Evolutionary conservation across 2,113 vertebrate species (phyloP).

Genomic region (Aegotheles bennettii): DNA sequence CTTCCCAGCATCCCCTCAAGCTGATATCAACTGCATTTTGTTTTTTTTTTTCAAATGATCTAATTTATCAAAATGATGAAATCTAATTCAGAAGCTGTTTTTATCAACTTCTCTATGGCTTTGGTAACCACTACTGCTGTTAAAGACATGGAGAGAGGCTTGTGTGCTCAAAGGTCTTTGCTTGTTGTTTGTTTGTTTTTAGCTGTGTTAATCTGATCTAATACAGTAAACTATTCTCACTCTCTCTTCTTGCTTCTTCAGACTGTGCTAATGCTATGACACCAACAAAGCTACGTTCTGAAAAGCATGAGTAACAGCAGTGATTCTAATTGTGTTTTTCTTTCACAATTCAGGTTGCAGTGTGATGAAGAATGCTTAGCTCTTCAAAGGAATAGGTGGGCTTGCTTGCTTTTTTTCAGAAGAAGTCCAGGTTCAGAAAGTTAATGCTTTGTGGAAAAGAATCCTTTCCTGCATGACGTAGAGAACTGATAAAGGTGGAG

Average conservation of each 20-base stretch:
- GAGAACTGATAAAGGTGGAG: background rate
- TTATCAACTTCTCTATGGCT: background rate
- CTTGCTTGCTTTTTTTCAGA: background rate
- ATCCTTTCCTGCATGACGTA: background rate
- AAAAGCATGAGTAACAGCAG: background rate
- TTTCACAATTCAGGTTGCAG: slow-evolving; percentile 80
- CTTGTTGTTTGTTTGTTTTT: background rate
- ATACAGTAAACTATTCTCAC: background rate
- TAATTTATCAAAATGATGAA: background rate
- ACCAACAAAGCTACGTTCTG: background rate
- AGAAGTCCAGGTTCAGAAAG: background rate
- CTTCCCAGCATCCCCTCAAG: background rate
- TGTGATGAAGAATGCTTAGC: slow-evolving; percentile 93
- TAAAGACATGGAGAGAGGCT: background rate
- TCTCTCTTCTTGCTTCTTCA: background rate
- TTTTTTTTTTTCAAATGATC: background rate
- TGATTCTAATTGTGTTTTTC: slow-evolving; percentile 1
- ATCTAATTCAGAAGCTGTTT: background rate
- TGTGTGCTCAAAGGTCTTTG: background rate
- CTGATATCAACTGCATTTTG: background rate
- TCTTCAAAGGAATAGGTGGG: slow-evolving; percentile 90
- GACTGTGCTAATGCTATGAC: background rate
- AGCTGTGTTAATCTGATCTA: background rate
- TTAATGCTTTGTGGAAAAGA: background rate
- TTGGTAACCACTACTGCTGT: background rate